phyloP scores from a whole-genome alignment of 2,888 invertebrate genomes.

The Spilarctia lutea region DNA sequence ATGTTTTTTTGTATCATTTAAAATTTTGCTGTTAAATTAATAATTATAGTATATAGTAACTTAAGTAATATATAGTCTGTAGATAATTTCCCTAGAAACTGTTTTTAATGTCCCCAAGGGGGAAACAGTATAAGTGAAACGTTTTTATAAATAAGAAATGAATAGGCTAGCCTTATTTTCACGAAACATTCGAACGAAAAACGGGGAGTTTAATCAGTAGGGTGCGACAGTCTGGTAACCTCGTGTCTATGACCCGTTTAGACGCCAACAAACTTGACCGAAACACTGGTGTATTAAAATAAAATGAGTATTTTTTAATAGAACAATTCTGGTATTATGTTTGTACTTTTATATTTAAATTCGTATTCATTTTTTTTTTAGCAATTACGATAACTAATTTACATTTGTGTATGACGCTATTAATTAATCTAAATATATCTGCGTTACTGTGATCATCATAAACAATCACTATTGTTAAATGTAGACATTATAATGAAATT shows the following conservation, averaged over 20 bases:
- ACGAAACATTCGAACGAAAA: slow-evolving; percentile 52
- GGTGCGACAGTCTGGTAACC: slow-evolving; percentile 66
- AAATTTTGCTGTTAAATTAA: neutral
- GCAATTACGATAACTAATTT: neutral
- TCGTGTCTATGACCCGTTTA: slow-evolving; percentile 56
- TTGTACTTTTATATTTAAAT: neutral
- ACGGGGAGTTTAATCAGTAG: slow-evolving; percentile 62
- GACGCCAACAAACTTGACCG: slow-evolving; percentile 14
- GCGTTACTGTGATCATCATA: neutral
- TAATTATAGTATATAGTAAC: neutral
- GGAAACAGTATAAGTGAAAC: slow-evolving; percentile 2
- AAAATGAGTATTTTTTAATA: no score
- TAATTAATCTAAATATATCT: neutral
- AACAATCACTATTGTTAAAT: neutral
- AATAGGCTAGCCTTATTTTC: slow-evolving; percentile 46
- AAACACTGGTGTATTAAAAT: slow-evolving; percentile 9
- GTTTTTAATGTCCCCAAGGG: neutral
- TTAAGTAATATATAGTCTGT: neutral
- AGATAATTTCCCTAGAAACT: neutral
- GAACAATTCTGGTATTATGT: neutral
- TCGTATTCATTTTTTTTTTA: neutral
- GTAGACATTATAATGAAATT: no score
- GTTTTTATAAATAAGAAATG: neutral
- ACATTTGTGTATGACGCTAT: neutral
- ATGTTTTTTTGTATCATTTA: neutral